Conservation (phyloP, 2,113 vertebrate species). For the Oreochromis niloticus region DNA sequence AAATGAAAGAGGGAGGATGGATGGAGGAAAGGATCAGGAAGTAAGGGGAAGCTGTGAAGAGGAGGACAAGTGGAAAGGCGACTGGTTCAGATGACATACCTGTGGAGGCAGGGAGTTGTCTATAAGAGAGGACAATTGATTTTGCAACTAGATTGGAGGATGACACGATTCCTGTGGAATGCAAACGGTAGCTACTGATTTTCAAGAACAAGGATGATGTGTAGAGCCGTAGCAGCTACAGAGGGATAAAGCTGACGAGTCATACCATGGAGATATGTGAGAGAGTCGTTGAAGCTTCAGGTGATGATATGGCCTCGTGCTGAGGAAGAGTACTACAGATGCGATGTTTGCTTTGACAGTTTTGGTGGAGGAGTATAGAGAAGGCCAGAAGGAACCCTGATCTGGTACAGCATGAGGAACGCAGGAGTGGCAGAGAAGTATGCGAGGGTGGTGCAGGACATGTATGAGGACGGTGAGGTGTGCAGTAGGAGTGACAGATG, state of each 20-base stretch:
- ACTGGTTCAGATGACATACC: background rate
- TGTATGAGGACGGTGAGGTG: background rate
- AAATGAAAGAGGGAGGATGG: background rate
- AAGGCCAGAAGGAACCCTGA: background rate
- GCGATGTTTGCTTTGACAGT: background rate
- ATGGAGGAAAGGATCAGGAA: background rate
- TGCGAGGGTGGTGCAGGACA: background rate
- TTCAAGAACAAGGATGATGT: background rate
- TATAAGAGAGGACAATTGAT: background rate
- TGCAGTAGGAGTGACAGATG: background rate
- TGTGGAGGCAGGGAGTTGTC: background rate
- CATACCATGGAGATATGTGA: background rate
- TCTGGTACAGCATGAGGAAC: fast-evolving
- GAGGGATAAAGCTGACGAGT: background rate
- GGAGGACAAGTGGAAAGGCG: background rate
- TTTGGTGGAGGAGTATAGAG: background rate
- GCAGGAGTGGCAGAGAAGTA: background rate
- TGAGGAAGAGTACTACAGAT: background rate
- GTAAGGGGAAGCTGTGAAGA: background rate
- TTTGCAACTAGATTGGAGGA: background rate
- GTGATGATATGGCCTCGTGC: background rate
- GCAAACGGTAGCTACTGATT: background rate
- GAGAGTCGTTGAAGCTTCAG: background rate
- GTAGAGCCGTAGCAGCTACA: background rate
- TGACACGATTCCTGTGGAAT: background rate